Percentiles rank a stretch among this genome's conserved stretches.
Conservation (phyloP, 2,888 invertebrate genomes). For the Leptopilina myrica region DNA sequence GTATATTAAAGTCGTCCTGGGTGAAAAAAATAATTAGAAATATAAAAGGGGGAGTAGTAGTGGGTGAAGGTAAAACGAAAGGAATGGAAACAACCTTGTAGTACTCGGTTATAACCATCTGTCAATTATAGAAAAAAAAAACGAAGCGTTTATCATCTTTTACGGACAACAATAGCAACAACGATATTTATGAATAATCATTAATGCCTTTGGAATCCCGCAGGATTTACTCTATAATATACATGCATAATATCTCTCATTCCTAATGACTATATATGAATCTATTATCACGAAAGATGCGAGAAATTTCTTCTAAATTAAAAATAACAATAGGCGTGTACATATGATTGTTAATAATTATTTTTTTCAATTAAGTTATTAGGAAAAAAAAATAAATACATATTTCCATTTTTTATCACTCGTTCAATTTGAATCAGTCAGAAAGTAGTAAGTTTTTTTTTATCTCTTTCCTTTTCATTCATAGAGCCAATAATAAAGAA, state of each 20-base stretch:
- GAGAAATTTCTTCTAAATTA: too few relatives aligned
- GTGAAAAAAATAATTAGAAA: slow-evolving; percentile 21
- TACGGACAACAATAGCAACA: not conserved
- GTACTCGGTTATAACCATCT: slow-evolving; percentile 10
- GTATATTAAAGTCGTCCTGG: not conserved
- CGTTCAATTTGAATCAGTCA: too few relatives aligned
- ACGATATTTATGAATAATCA: not conserved
- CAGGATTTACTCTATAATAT: not conserved
- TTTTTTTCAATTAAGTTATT: too few relatives aligned
- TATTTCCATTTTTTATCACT: too few relatives aligned
- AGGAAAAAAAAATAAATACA: too few relatives aligned
- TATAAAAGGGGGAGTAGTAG: slow-evolving; percentile 15
- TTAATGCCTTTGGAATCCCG: not conserved
- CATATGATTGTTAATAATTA: too few relatives aligned
- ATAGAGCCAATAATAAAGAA: too few relatives aligned
- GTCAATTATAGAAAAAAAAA: slow-evolving; percentile 10
- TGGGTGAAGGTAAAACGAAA: slow-evolving; percentile 38
- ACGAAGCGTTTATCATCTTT: slow-evolving; percentile 19
- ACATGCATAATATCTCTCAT: not conserved
- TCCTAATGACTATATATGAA: too few relatives aligned
- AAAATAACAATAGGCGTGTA: too few relatives aligned
- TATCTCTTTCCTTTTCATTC: too few relatives aligned
- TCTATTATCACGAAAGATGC: too few relatives aligned
- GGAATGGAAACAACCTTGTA: slow-evolving; percentile 32
- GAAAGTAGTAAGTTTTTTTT: too few relatives aligned